Evolutionary conservation across 1,140 invertebrate genomes (phyloP).

Genomic region (Drosophila pectinifera): DNA sequence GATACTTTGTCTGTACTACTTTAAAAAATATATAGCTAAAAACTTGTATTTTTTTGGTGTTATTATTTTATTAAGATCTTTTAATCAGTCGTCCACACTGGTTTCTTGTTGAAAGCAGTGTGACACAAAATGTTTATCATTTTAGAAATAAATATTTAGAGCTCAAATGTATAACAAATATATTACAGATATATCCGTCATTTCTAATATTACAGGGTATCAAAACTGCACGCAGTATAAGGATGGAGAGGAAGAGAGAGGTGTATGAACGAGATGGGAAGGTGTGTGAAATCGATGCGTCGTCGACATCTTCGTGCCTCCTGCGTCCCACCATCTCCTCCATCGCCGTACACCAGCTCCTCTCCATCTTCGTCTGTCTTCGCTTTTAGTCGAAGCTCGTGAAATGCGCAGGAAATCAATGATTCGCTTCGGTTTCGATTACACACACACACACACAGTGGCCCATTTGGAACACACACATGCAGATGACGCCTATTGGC

Average conservation of each 20-base stretch:
- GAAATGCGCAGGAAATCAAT: conserved; percentile 84
- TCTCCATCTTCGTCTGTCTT: conserved; percentile 49
- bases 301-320: conserved; percentile 40
- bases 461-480: conserved; percentile 24
- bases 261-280: conserved; percentile 1
- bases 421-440: conserved; percentile 82
- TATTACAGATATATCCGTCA: neutral
- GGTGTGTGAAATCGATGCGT: conserved; percentile 79
- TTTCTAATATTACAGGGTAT: conserved; percentile 29
- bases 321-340: neutral
- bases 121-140: neutral
- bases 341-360: conserved; percentile 1
- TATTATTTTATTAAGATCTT: neutral
- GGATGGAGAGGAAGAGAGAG: neutral
- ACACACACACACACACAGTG: conserved; percentile 59
- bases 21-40: neutral
- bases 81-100: neutral
- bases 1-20: too few relatives aligned
- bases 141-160: neutral
- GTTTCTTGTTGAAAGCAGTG: too few relatives aligned
- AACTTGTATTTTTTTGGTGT: neutral
- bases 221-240: conserved; percentile 15
- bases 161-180: fast-evolving
- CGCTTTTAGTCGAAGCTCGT: conserved; percentile 74
- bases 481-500: conserved; percentile 32